Base-by-base conservation (phyloP, 2,797 vertebrate species). In the Catostomus latipinnis region DNA sequence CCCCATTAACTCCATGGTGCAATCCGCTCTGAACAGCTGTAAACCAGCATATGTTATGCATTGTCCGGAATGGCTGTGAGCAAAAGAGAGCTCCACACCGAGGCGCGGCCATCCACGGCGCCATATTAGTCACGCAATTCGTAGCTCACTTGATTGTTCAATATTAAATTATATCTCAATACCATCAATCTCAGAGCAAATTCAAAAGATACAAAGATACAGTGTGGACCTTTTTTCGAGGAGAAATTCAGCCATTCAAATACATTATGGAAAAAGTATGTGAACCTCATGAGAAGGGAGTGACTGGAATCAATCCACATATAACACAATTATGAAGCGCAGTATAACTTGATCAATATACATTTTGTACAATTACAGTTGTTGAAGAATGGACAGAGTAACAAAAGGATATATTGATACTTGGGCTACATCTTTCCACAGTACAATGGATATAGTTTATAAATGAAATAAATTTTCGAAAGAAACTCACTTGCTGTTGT, bases 401-500 rank as follows among this genome's bases (percentile, higher is more conserved):
- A 2, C 18, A 34, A 12, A 34, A 34, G 34, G 34, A 34, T 4
- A 34, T 34, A 34, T 34, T 34, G 34, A 34, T 14, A 52, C 2
- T 70, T 4, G 50, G 5, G 58, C 58, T 45, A 11, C 16, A 71
- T 62, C 6, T 13, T 71, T 52, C 57, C 6, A 69, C 46, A 43
- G 5, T 66, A 6, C 6, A 76, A 43, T 18, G 65, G 69, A 71
- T 18, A 79, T 2, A 34, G 34, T 34, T 22, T 34, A 65, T 65
- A 54, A 75, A 65, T 63, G 50, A 68, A 6, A 71, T 4, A 72
- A 57, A 14, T 71, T 61, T 58, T 63, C 16, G 16, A 18, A 18
- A 18, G 16, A 18, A 18, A 8, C 67, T 54, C 76, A 57, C 34
- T 56, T 48, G 63, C 67, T 75, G 53, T 50, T 62, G 12, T 78